Evolutionary conservation across 2,888 invertebrate species (phyloP).

Genomic region (Idaea biselata): DNA sequence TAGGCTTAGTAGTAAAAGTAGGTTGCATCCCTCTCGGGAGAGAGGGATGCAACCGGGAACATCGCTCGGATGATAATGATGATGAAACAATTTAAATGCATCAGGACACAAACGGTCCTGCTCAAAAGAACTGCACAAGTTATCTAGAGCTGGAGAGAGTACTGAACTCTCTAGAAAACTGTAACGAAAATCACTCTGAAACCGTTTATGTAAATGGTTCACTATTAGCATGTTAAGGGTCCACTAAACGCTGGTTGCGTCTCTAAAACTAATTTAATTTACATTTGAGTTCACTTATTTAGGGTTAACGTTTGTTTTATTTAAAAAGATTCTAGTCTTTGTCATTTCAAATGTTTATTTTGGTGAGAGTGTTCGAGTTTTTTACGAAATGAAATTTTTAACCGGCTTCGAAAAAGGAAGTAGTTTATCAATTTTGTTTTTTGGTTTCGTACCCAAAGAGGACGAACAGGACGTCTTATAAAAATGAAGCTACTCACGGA

Average conservation of each 20-base stretch:
- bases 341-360: neutral
- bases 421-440: too few relatives aligned
- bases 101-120: too few relatives aligned
- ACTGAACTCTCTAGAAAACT: neutral
- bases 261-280: neutral
- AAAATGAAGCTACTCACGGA: too few relatives aligned
- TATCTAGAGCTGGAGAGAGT: neutral
- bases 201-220: neutral
- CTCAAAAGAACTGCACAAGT: too few relatives aligned
- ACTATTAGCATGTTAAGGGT: neutral
- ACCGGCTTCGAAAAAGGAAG: too few relatives aligned
- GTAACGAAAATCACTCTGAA: neutral
- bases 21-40: too few relatives aligned
- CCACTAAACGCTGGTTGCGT: neutral
- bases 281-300: neutral
- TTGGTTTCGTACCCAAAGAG: too few relatives aligned
- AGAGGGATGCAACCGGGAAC: too few relatives aligned
- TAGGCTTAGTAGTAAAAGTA: too few relatives aligned
- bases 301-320: neutral
- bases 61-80: too few relatives aligned
- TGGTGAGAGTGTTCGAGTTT: neutral
- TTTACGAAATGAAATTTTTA: neutral
- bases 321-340: neutral
- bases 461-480: too few relatives aligned
- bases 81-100: too few relatives aligned